Conservation (phyloP, 2,888 invertebrate species). For the Choristoneura rosaceana region DNA sequence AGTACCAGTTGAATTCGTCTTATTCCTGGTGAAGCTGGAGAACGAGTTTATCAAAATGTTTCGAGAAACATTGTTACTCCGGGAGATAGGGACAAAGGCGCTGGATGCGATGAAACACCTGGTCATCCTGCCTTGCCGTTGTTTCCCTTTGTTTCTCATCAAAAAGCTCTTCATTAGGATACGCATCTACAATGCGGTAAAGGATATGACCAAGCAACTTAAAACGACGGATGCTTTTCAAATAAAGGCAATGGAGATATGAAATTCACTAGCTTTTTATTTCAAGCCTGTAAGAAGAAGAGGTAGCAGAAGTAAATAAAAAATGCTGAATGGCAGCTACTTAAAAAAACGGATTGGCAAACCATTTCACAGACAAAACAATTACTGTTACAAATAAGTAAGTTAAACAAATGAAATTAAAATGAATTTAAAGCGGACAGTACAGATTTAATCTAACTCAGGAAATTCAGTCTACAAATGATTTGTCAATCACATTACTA, state of each 20-base stretch:
- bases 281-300: neutral
- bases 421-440: too few relatives aligned
- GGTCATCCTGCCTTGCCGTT: conserved; percentile 5
- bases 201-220: neutral
- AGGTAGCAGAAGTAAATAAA: neutral
- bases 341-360: too few relatives aligned
- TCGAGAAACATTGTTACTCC: neutral
- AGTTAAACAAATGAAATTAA: too few relatives aligned
- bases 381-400: too few relatives aligned
- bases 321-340: neutral
- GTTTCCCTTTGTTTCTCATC: conserved; percentile 4
- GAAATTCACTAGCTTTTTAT: neutral
- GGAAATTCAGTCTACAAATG: too few relatives aligned
- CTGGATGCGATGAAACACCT: neutral
- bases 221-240: neutral
- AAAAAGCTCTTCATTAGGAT: conserved; percentile 8
- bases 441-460: too few relatives aligned
- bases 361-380: too few relatives aligned
- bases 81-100: neutral
- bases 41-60: neutral
- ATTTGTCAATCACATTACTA: too few relatives aligned
- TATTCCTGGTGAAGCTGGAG: conserved; percentile 10
- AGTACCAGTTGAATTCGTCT: neutral
- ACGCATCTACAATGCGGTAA: conserved; percentile 3
- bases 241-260: neutral